phyloP scores from a whole-genome alignment of 1,140 invertebrate genomes.

The Musca domestica region DNA sequence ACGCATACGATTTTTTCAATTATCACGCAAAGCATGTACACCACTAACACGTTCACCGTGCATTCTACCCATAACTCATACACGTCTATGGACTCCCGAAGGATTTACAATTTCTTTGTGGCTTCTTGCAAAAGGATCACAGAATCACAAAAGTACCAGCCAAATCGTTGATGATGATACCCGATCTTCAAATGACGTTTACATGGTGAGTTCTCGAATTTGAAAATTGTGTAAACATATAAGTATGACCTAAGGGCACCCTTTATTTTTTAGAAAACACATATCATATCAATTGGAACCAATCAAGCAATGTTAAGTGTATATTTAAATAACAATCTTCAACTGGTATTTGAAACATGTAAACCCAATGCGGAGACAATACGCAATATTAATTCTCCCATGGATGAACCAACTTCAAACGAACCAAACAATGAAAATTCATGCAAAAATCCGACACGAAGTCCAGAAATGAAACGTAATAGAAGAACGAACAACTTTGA shows the following conservation, averaged over 20 bases:
- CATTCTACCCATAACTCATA: conserved; percentile 45
- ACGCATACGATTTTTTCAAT: conserved; percentile 41
- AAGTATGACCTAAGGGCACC: no score
- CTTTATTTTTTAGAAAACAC: conserved; percentile 37
- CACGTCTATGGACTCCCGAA: conserved; percentile 41
- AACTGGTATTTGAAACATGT: conserved; percentile 43
- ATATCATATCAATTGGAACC: conserved; percentile 46
- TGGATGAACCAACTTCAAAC: background rate
- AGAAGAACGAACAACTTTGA: background rate
- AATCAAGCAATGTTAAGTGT: conserved; percentile 46
- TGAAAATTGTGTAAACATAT: no score
- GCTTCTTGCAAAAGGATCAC: conserved; percentile 40
- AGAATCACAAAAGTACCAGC: conserved; percentile 32
- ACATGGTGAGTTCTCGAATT: conserved; percentile 31
- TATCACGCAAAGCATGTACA: conserved; percentile 37
- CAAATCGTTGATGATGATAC: conserved; percentile 44
- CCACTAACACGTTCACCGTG: conserved; percentile 46
- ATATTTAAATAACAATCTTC: conserved; percentile 42
- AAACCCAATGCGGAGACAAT: conserved; percentile 40
- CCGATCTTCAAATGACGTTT: conserved; percentile 41
- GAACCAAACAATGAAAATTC: background rate
- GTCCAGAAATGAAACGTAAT: background rate
- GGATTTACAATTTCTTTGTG: conserved; percentile 46
- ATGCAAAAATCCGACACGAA: background rate
- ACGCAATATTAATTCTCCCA: conserved; percentile 23